Evolutionary conservation across 2,113 vertebrate genomes (phyloP).

Genomic region (Oceanites oceanicus): DNA sequence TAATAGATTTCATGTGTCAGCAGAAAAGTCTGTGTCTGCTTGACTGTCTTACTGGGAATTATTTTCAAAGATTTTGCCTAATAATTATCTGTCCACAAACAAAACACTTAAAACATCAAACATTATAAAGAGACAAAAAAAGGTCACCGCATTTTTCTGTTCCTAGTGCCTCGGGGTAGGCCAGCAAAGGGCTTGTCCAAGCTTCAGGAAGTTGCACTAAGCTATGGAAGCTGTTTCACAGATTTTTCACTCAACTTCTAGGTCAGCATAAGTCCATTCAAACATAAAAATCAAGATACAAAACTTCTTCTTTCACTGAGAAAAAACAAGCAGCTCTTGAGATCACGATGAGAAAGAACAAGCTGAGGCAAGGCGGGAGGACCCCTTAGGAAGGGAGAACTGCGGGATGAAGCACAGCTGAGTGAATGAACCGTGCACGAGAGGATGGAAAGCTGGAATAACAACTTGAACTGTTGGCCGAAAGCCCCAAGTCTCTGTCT

Average conservation of each 20-base stretch:
- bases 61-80: background rate
- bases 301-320: background rate
- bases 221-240: background rate
- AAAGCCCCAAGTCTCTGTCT: background rate
- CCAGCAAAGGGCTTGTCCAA: background rate
- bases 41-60: background rate
- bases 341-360: background rate
- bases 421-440: fast-evolving
- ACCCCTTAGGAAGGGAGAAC: background rate
- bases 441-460: background rate
- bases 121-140: background rate
- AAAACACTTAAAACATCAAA: background rate
- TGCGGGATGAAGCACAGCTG: background rate
- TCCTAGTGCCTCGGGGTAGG: background rate
- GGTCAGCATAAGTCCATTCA: background rate
- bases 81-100: background rate
- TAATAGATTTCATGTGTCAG: background rate
- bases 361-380: background rate
- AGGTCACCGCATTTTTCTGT: background rate
- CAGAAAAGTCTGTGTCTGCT: background rate
- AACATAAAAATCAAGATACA: background rate
- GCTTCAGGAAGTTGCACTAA: background rate
- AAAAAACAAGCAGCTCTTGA: background rate
- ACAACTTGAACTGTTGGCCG: background rate
- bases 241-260: background rate